Conservation (phyloP, 2,888 invertebrate genomes). For the Pollenia amentaria region DNA sequence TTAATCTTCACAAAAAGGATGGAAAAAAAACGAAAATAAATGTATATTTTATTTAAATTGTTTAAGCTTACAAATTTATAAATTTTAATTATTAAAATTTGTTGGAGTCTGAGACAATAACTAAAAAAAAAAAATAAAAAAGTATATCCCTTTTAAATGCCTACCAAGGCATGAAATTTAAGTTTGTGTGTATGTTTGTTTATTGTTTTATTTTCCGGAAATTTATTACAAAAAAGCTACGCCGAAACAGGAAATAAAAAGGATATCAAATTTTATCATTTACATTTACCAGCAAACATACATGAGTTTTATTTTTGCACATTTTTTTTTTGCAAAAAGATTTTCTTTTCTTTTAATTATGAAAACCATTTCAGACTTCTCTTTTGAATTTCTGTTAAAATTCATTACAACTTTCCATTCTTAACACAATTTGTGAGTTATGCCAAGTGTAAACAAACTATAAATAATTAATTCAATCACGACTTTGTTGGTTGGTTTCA, state of each 20-base stretch:
- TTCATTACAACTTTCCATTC: constrained; percentile 4
- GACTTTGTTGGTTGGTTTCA: constrained; percentile 68
- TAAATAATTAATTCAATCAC: constrained; percentile 84
- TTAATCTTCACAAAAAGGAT: constrained; percentile 31
- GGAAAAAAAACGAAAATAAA: constrained; percentile 27
- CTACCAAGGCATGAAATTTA: constrained; percentile 61
- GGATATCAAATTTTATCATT: constrained; percentile 69
- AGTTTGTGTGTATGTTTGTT: constrained; percentile 20
- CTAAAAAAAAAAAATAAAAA: background rate
- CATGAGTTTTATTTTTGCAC: background rate
- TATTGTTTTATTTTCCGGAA: constrained; percentile 58
- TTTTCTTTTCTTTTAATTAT: constrained; percentile 27
- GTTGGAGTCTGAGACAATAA: background rate
- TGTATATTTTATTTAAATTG: constrained; percentile 63
- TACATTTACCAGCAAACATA: constrained; percentile 36
- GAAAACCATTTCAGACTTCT: constrained; percentile 17
- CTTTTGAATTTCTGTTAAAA: background rate
- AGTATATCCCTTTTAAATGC: constrained; percentile 21
- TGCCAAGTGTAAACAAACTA: constrained; percentile 77
- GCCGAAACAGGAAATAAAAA: constrained; percentile 61
- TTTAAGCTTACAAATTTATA: constrained; percentile 59
- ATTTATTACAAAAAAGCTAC: constrained; percentile 54
- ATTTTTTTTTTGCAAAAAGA: constrained; percentile 14
- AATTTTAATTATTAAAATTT: constrained; percentile 50
- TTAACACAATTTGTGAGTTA: constrained; percentile 63